phyloP scores from a whole-genome alignment of 1,140 invertebrate genomes.

The Proctacanthus coquilletti region DNA sequence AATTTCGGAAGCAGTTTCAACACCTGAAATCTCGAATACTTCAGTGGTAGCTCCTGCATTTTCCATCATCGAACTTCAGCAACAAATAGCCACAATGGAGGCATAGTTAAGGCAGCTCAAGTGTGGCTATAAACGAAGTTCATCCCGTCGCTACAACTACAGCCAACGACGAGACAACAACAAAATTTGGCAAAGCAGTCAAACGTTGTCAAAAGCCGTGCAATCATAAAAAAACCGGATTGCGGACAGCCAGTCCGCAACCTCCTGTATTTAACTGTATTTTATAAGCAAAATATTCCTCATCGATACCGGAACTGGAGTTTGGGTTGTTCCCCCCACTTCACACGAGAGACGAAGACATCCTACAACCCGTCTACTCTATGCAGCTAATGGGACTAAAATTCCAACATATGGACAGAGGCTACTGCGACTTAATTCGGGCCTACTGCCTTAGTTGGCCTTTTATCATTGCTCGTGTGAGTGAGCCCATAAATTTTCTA shows the following conservation, averaged over 20 bases:
- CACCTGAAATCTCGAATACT: too few relatives aligned
- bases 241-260: not conserved
- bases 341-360: conserved; percentile 6
- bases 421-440: not conserved
- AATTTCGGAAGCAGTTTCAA: too few relatives aligned
- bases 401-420: not conserved
- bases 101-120: too few relatives aligned
- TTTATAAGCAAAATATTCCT: conserved; percentile 1
- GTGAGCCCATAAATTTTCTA: not conserved
- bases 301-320: conserved; percentile 6
- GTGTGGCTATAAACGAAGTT: too few relatives aligned
- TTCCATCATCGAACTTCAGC: too few relatives aligned
- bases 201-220: not conserved
- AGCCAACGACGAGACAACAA: too few relatives aligned
- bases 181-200: not conserved
- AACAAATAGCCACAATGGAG: too few relatives aligned
- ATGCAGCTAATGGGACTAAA: conserved; percentile 1
- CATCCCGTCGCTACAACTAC: too few relatives aligned
- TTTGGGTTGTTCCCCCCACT: conserved; percentile 1
- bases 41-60: too few relatives aligned
- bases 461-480: not conserved
- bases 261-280: not conserved
- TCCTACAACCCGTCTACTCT: conserved; percentile 1
- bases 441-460: not conserved
- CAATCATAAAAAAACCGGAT: not conserved